A percentile compares a stretch with the other conserved stretches of the same genome.
These are phyloP conservation scores for Meganola albula DNA, from an alignment of 2,888 invertebrate genomes.

Conservation along the genomic window DNA sequence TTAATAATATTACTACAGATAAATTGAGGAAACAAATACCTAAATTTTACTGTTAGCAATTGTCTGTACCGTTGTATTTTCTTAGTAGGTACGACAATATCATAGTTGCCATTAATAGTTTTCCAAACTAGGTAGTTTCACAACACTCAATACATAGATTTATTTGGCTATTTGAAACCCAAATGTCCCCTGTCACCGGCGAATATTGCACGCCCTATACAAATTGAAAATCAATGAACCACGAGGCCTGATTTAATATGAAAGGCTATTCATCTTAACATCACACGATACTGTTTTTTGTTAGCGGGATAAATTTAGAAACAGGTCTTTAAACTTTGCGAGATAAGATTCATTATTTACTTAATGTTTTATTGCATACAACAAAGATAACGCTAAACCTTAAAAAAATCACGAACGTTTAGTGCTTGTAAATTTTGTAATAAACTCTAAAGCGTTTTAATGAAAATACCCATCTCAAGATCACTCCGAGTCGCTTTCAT, in stretches of 20 bases:
- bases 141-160: constrained; percentile 40
- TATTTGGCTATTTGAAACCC: constrained; percentile 47
- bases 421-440: no score
- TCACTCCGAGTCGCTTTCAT: neutral
- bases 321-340: no score
- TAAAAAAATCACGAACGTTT: no score
- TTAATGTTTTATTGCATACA: no score
- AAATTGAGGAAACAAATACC: no score
- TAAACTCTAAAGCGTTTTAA: no score
- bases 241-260: constrained; percentile 63
- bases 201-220: constrained; percentile 48
- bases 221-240: constrained; percentile 75
- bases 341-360: no score
- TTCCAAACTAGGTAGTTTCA: constrained; percentile 31
- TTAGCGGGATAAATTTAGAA: no score
- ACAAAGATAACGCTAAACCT: no score
- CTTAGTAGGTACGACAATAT: no score
- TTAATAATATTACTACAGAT: no score
- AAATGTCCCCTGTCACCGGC: constrained; percentile 35
- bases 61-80: constrained; percentile 21
- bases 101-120: constrained; percentile 26
- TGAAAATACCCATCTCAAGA: constrained; percentile 11
- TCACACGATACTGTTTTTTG: constrained; percentile 16
- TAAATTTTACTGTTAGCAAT: no score
- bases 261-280: constrained; percentile 60